These are phyloP conservation scores for Nysson spinosus DNA, from an alignment of 2,888 invertebrate genomes.

Conservation along the genomic window DNA sequence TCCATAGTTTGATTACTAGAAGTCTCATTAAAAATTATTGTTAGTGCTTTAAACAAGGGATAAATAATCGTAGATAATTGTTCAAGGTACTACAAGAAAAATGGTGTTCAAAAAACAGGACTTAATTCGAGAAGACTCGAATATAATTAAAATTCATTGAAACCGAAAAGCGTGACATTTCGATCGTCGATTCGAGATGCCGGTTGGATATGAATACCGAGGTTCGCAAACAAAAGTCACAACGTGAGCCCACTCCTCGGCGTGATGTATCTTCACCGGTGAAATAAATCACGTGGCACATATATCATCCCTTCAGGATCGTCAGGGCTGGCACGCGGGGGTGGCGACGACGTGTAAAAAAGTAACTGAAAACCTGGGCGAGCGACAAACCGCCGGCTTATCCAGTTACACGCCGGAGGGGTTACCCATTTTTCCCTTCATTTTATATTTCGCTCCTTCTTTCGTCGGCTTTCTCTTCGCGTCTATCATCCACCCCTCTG, in stretches of 20 bases:
- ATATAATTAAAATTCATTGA: no score
- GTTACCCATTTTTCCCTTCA: constrained; percentile 50
- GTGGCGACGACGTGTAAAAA: constrained; percentile 59
- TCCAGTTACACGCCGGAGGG: constrained; percentile 61
- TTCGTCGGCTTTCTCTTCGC: not conserved
- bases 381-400: constrained; percentile 69
- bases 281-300: constrained; percentile 63
- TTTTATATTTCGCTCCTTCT: constrained; percentile 36
- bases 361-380: constrained; percentile 63
- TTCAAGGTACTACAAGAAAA: no score
- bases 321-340: constrained; percentile 30
- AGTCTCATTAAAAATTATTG: no score
- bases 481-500: no score
- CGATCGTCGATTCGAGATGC: constrained; percentile 11
- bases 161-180: not conserved
- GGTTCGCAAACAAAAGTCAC: constrained; percentile 37
- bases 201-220: constrained; percentile 27
- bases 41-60: no score
- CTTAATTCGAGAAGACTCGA: no score
- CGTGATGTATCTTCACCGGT: constrained; percentile 44
- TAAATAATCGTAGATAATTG: no score
- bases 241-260: constrained; percentile 27
- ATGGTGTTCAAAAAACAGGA: no score
- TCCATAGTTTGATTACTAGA: no score
- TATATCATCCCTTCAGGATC: constrained; percentile 59